These are phyloP conservation scores for Rattus rattus DNA, from an alignment of 2,113 vertebrate species.

Conservation along the genomic window DNA sequence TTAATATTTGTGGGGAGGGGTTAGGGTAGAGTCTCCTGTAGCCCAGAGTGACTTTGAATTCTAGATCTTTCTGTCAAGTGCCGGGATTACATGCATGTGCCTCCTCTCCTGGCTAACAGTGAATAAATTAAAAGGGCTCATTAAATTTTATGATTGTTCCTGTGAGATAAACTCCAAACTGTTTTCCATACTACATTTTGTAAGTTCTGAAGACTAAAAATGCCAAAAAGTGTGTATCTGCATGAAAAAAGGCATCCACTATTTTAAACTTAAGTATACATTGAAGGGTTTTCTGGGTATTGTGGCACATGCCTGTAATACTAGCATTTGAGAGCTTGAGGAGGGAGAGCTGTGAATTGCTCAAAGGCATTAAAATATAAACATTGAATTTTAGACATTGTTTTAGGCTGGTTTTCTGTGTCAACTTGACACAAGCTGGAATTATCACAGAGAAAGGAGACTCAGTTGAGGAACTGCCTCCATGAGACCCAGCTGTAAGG, in stretches of 20 bases:
- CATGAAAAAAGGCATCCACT: neutral
- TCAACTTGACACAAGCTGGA: no score
- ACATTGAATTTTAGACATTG: neutral
- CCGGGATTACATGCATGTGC: neutral
- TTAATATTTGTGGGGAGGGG: neutral
- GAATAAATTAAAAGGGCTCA: neutral
- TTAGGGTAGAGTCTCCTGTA: neutral
- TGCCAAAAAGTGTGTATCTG: neutral
- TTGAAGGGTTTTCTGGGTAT: neutral
- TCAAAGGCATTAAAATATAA: neutral
- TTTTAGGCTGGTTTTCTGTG: no score
- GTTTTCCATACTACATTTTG: neutral
- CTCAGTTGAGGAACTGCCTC: no score
- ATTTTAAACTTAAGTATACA: neutral
- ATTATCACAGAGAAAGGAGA: no score
- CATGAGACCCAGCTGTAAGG: no score
- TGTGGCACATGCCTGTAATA: neutral
- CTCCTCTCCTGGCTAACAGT: neutral
- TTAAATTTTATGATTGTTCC: neutral
- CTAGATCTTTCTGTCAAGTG: neutral
- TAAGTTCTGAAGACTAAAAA: constrained; percentile 39
- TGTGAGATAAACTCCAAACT: constrained; percentile 24
- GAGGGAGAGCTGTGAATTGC: neutral
- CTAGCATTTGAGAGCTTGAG: neutral
- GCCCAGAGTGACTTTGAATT: neutral